Conservation (phyloP, 2,113 vertebrate genomes). For the Chamaetylas fuelleborni region DNA sequence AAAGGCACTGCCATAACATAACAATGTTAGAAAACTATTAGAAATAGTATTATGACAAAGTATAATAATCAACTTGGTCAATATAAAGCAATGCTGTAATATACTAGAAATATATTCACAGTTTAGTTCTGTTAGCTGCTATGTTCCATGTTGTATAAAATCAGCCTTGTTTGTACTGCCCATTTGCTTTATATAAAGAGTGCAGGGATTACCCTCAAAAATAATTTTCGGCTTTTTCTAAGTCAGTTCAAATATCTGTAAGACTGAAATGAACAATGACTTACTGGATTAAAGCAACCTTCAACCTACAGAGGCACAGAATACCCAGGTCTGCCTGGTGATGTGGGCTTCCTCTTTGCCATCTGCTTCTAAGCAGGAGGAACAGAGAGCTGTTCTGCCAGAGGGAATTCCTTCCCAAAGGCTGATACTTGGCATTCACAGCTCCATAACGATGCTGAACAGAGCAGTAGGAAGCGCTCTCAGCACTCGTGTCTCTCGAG, state of each 20-base stretch:
- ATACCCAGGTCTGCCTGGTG: not conserved
- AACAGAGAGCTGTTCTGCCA: not conserved
- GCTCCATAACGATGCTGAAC: not conserved
- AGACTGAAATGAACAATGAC: not conserved
- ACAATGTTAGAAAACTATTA: not conserved
- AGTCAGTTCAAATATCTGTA: not conserved
- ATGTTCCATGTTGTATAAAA: not conserved
- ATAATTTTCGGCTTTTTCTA: not conserved
- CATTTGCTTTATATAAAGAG: not conserved
- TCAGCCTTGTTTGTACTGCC: not conserved
- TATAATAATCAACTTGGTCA: not conserved
- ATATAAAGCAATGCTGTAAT: not conserved
- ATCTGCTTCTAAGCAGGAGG: not conserved
- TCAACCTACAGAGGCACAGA: not conserved
- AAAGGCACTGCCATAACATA: not conserved
- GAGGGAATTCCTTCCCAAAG: conserved; percentile 30
- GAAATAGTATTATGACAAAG: not conserved
- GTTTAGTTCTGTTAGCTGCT: not conserved
- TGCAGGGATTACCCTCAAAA: not conserved
- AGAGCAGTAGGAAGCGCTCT: not conserved
- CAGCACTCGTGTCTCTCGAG: not conserved
- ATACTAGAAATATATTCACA: not conserved
- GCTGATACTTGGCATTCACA: not conserved
- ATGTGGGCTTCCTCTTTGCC: not conserved
- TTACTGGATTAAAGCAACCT: not conserved